A percentile compares a stretch with the other conserved stretches of the same genome.
These are phyloP conservation scores for Scolopax bukidnonensis DNA, from an alignment of 2,797 vertebrate species.

Conservation along the genomic window DNA sequence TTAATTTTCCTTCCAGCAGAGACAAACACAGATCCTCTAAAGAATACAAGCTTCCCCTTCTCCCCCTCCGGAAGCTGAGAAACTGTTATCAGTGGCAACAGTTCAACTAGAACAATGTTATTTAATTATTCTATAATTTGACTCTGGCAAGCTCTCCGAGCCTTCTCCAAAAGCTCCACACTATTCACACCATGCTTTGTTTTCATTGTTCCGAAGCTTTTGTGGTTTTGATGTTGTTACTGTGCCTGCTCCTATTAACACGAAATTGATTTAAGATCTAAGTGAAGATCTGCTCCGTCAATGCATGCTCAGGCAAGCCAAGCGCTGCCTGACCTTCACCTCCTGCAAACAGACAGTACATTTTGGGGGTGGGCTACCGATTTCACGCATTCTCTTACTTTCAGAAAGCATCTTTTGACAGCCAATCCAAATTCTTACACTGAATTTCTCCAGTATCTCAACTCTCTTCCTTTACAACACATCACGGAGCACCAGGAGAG, in stretches of 20 bases:
- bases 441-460: not conserved
- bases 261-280: conserved; percentile 34
- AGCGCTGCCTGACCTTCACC: not conserved
- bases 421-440: not conserved
- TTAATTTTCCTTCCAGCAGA: conserved; percentile 44
- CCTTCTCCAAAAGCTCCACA: not conserved
- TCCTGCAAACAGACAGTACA: not conserved
- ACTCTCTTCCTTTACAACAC: not conserved
- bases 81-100: conserved; percentile 35
- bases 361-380: not conserved
- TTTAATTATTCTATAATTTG: conserved; percentile 48
- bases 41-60: conserved; percentile 50
- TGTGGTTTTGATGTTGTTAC: conserved; percentile 37
- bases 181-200: conserved; percentile 50
- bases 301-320: not conserved
- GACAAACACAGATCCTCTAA: conserved; percentile 47
- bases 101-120: conserved; percentile 62
- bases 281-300: conserved; percentile 22
- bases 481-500: not conserved
- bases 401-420: not conserved
- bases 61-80: conserved; percentile 46
- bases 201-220: conserved; percentile 2
- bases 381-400: not conserved
- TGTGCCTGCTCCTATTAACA: not conserved
- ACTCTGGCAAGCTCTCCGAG: conserved; percentile 35